A percentile compares a stretch with the other conserved stretches of the same genome.
These are phyloP conservation scores for Holothuria scabra DNA, from an alignment of 53 echinoderm and acorn worm species.

Conservation along the genomic window DNA sequence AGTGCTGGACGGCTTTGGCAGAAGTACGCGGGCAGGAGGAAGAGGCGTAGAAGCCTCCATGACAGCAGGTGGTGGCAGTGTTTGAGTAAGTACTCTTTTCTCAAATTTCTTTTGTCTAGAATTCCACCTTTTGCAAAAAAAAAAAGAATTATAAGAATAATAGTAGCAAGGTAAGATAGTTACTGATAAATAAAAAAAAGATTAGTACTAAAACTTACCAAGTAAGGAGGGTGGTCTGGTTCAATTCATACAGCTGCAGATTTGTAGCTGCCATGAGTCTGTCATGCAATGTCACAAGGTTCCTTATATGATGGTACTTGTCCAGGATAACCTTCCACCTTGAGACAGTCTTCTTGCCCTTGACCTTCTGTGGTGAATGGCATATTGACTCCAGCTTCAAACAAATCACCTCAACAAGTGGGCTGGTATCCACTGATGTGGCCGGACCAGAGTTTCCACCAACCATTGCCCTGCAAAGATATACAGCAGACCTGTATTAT, in stretches of 20 bases:
- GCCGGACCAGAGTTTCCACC: constrained; percentile 3
- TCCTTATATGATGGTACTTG: constrained; percentile 13
- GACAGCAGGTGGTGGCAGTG: constrained; percentile 5
- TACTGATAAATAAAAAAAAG: neutral
- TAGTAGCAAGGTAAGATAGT: neutral
- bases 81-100: constrained; percentile 12
- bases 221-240: constrained; percentile 1
- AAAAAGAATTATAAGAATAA: neutral
- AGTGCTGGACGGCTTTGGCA: constrained; percentile 7
- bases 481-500: too few species aligned
- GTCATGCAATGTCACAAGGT: neutral
- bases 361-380: neutral
- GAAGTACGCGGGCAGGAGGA: neutral
- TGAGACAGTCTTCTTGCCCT: constrained; percentile 2
- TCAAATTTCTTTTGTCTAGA: constrained; percentile 15
- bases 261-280: neutral
- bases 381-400: neutral
- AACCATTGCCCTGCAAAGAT: neutral
- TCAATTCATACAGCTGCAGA: constrained; percentile 17
- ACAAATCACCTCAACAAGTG: constrained; percentile 6
- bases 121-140: constrained; percentile 2
- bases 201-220: constrained; percentile 5
- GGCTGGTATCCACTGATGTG: constrained; percentile 3
- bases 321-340: constrained; percentile 20
- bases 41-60: constrained; percentile 8